A percentile compares a stretch with the other conserved stretches of the same genome.
phyloP scores from a whole-genome alignment of 2,797 vertebrate genomes.

The Anabacerthia variegaticeps region DNA sequence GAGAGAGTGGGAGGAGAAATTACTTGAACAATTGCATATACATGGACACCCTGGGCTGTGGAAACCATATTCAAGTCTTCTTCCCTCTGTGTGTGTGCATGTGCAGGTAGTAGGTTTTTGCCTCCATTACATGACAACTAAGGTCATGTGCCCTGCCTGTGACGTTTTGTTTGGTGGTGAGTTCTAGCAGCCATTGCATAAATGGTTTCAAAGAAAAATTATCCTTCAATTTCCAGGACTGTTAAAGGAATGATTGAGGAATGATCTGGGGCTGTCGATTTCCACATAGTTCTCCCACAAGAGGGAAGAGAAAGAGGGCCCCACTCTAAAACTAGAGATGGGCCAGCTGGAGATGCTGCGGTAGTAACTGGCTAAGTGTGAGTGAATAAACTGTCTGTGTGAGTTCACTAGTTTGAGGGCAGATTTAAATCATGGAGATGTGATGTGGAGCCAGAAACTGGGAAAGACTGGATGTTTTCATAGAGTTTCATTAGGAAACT shows the following conservation, averaged over 20 bases:
- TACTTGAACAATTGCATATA: not conserved
- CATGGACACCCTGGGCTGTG: not conserved
- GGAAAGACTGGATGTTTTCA: not conserved
- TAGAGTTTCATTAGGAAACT: not conserved
- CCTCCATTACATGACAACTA: not conserved
- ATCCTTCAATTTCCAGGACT: not conserved
- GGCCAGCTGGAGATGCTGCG: not conserved
- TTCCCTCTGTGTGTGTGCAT: rapidly evolving
- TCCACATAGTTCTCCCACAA: not conserved
- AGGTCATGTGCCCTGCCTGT: not conserved
- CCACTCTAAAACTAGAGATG: not conserved
- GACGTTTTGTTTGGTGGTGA: not conserved
- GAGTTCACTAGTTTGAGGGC: not conserved
- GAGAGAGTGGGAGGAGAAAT: not conserved
- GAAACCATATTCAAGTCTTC: not conserved
- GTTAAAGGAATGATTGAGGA: not conserved
- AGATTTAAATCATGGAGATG: not conserved
- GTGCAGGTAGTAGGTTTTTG: not conserved
- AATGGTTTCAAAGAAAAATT: not conserved
- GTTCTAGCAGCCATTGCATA: not conserved
- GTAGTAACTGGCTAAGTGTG: not conserved
- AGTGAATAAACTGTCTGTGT: not conserved
- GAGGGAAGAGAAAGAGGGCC: not conserved
- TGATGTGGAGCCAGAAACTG: not conserved
- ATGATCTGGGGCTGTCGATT: not conserved